These are phyloP conservation scores for Heliconius himera DNA, from an alignment of 1,140 invertebrate genomes.

Conservation along the genomic window DNA sequence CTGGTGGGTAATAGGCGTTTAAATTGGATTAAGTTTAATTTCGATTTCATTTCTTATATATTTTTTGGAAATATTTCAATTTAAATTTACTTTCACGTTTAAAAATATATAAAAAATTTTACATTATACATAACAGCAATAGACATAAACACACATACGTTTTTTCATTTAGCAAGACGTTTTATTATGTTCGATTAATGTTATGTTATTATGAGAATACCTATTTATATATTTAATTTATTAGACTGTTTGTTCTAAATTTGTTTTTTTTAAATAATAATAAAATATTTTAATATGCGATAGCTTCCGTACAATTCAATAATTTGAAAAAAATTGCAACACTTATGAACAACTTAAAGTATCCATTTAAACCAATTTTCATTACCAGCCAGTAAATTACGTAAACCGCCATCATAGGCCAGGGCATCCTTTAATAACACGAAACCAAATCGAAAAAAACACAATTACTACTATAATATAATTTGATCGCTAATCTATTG, in stretches of 20 bases:
- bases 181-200: too few relatives aligned
- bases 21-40: neutral
- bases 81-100: slow-evolving; percentile 19
- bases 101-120: neutral
- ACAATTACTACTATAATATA: slow-evolving; percentile 8
- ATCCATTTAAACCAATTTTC: too few relatives aligned
- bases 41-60: neutral
- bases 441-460: neutral
- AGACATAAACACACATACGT: neutral
- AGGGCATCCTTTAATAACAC: neutral
- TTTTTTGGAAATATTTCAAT: slow-evolving; percentile 3
- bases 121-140: neutral
- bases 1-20: neutral
- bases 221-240: too few relatives aligned
- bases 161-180: too few relatives aligned
- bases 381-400: too few relatives aligned
- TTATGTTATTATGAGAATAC: too few relatives aligned
- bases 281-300: too few relatives aligned
- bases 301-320: too few relatives aligned
- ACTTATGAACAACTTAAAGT: too few relatives aligned
- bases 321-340: too few relatives aligned
- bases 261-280: too few relatives aligned
- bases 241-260: too few relatives aligned
- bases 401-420: neutral
- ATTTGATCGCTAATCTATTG: slow-evolving; percentile 10